Evolutionary conservation across 2,888 invertebrate genomes (phyloP), one percentile per base, ranked within the genome.

Genomic region (Caenorhabditis wallacei): DNA sequence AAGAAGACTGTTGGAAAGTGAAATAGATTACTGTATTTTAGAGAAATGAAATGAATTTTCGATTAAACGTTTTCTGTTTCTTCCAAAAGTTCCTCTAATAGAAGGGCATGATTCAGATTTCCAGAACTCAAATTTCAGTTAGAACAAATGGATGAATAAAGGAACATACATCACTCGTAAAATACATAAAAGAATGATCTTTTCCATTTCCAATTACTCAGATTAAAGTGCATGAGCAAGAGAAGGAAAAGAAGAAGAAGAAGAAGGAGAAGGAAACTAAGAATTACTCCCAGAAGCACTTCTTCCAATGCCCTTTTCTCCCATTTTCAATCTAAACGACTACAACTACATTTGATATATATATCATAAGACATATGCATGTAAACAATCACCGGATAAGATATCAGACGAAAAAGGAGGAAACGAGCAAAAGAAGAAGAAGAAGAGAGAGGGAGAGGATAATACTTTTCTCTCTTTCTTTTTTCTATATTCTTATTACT

Each of bases 251-350:
- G n/a, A 30, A 20, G 48, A 51, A 64, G 20, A 11, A 26, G 18
- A 46, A 40, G 35, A 37, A 56, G 56, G 35, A 26, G 46, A 70
- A 57, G 43, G 40, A 48, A 16, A 43, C 40, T 16, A 13, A 68
- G 69, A 54, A 46, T 48, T 51, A 71, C 82, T 66, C 22, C n/a
- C n/a, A n/a, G n/a, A 74, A 72, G 53, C 57, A 70, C 57, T 75
- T 72, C 40, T 40, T 79, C 78, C 20, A 40, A 69, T 22, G 74
- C 68, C 48, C 83, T 75, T 63, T 83, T 83, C 16, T 68, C 68
- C 48, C 83, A 70, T 63, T 83, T 83, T 10, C 61, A 24, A 30
- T 40, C 26, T 59, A 56, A 54, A 83, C 69, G n/a, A 37, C n/a
- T 70, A 35, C 30, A 8, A 51, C 43, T 48, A 48, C n/a, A 48